A percentile compares a stretch with the other conserved stretches of the same genome.
Evolutionary conservation across 2,797 vertebrate genomes (phyloP).

Genomic region (Chelidonichthys spinosus): DNA sequence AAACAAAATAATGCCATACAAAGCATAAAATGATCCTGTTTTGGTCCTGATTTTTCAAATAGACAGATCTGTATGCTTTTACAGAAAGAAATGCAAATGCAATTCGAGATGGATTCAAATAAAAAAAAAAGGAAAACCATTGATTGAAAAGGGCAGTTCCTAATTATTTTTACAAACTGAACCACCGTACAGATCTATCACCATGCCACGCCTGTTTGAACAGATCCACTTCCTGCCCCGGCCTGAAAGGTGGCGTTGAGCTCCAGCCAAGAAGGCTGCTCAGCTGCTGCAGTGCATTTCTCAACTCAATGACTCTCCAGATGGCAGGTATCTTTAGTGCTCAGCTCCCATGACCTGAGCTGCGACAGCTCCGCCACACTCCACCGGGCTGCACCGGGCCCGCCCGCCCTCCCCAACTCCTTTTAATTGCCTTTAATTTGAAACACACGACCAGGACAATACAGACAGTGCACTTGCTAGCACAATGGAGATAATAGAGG

Average conservation of each 20-base stretch:
- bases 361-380: conserved; percentile 60
- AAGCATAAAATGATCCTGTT: neutral
- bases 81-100: neutral
- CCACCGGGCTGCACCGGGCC: conserved; percentile 42
- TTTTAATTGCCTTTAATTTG: conserved; percentile 73
- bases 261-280: conserved; percentile 64
- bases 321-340: conserved; percentile 79
- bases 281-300: conserved; percentile 71
- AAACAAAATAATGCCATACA: neutral
- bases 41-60: neutral
- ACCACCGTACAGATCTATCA: conserved; percentile 28
- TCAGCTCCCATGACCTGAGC: conserved; percentile 63
- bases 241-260: conserved; percentile 46
- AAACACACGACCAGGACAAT: conserved; percentile 68
- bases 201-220: neutral
- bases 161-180: conserved; percentile 14
- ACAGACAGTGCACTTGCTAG: conserved; percentile 39
- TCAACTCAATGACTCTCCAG: conserved; percentile 79
- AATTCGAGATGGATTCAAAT: neutral
- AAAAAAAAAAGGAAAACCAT: neutral
- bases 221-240: conserved; percentile 25
- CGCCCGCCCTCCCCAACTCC: conserved; percentile 49
- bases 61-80: neutral
- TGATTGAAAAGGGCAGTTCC: neutral
- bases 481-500: conserved; percentile 50